Evolutionary conservation across 2,888 invertebrate genomes (phyloP).

Genomic region (Mesoligia furuncula): DNA sequence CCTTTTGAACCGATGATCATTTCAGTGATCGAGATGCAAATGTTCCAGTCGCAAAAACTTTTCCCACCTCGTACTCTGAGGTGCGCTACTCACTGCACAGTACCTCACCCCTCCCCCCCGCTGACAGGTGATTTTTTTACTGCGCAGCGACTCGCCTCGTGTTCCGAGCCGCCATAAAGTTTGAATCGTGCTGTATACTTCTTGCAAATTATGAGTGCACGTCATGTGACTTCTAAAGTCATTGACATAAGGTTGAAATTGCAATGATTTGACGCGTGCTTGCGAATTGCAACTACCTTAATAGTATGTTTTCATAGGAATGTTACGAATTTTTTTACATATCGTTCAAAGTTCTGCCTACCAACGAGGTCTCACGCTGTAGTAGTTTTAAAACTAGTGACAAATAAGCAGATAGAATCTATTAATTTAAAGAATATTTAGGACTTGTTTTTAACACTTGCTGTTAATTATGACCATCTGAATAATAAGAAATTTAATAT

Average conservation of each 20-base stretch:
- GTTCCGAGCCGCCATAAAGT: no score
- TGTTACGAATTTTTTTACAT: slow-evolving; percentile 22
- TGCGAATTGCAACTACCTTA: background rate
- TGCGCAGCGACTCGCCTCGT: no score
- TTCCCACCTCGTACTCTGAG: no score
- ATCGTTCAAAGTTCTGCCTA: slow-evolving; percentile 14
- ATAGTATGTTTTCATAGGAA: slow-evolving; percentile 2
- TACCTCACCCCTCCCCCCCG: no score
- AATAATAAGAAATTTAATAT: background rate
- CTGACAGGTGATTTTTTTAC: no score
- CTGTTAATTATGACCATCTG: background rate
- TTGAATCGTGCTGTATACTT: background rate
- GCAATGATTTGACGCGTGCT: background rate
- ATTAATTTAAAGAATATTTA: background rate
- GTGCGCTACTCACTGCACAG: no score
- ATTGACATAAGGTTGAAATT: slow-evolving; percentile 15
- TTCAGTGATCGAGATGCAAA: no score
- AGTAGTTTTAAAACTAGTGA: slow-evolving; percentile 23
- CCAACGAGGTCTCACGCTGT: slow-evolving; percentile 6
- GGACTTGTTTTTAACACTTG: background rate
- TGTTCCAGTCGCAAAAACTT: no score
- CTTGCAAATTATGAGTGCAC: background rate
- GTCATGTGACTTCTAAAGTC: background rate
- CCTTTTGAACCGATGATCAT: no score
- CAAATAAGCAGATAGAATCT: slow-evolving; percentile 5